phyloP scores from a whole-genome alignment of 2,888 invertebrate genomes.

The Monochamus alternatus region DNA sequence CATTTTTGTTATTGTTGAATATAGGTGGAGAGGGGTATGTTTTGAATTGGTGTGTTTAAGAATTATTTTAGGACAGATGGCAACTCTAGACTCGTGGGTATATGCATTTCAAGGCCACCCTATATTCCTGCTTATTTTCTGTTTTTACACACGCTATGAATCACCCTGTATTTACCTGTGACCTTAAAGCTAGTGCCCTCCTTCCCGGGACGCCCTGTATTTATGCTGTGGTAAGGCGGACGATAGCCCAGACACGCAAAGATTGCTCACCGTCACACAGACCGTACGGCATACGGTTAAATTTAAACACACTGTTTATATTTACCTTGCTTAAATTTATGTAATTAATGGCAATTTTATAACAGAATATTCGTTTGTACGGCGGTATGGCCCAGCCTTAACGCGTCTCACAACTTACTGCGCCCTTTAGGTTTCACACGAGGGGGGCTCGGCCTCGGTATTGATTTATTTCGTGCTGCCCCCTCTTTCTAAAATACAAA shows the following conservation, averaged over 20 bases:
- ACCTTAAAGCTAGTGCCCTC: no score
- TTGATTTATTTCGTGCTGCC: constrained; percentile 64
- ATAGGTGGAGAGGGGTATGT: no score
- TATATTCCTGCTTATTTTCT: no score
- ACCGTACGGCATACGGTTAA: constrained; percentile 33
- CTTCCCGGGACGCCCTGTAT: no score
- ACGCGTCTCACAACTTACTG: constrained; percentile 52
- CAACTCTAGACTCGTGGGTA: no score
- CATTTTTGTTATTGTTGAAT: no score
- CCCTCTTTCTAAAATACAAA: constrained; percentile 62
- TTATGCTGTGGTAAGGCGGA: not conserved
- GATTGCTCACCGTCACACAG: constrained; percentile 10
- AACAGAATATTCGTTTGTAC: constrained; percentile 13
- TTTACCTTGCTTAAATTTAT: constrained; percentile 39
- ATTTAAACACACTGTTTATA: constrained; percentile 45
- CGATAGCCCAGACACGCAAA: not conserved
- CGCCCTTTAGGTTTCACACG: constrained; percentile 57
- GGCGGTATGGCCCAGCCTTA: constrained; percentile 21
- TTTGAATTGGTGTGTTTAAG: no score
- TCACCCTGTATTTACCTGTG: no score
- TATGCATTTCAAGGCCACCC: no score
- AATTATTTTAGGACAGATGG: no score
- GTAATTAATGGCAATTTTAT: constrained; percentile 20
- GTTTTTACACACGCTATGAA: no score
- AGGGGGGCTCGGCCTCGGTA: constrained; percentile 62